phyloP scores from a whole-genome alignment of 2,888 invertebrate species.

The Dione juno region DNA sequence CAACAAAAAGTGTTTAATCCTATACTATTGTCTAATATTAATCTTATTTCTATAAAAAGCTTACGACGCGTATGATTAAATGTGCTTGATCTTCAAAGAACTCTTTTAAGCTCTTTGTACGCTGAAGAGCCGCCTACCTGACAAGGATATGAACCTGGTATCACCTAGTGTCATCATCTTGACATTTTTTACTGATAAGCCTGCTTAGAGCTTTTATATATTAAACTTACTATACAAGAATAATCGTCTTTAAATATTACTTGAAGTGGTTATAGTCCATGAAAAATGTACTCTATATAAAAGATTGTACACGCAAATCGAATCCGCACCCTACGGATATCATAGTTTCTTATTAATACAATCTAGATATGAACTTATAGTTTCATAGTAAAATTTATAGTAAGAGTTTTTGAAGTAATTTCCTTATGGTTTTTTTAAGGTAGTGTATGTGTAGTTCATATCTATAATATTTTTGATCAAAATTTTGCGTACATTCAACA shows the following conservation, averaged over 20 bases:
- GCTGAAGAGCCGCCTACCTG: conserved; percentile 4
- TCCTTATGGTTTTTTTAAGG: no score
- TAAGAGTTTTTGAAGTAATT: no score
- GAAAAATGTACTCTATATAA: background rate
- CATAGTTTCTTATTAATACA: no score
- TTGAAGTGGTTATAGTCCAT: background rate
- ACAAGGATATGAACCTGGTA: background rate
- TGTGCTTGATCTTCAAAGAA: conserved; percentile 7
- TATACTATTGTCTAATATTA: conserved; percentile 12
- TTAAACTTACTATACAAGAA: background rate
- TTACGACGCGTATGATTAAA: conserved; percentile 16
- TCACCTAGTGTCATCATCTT: conserved; percentile 7
- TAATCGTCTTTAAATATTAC: background rate
- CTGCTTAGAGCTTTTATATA: no score
- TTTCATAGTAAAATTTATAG: no score
- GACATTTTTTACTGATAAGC: background rate
- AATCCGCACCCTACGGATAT: no score
- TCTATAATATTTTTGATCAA: no score
- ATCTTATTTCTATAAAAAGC: conserved; percentile 13
- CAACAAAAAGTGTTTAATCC: conserved; percentile 19
- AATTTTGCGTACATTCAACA: no score
- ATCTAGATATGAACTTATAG: no score
- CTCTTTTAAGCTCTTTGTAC: background rate
- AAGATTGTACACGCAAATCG: background rate
- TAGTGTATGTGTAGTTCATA: no score